A percentile compares a stretch with the other conserved stretches of the same genome.
These are phyloP conservation scores for Chionis minor DNA, from an alignment of 2,113 vertebrate genomes.

Conservation along the genomic window DNA sequence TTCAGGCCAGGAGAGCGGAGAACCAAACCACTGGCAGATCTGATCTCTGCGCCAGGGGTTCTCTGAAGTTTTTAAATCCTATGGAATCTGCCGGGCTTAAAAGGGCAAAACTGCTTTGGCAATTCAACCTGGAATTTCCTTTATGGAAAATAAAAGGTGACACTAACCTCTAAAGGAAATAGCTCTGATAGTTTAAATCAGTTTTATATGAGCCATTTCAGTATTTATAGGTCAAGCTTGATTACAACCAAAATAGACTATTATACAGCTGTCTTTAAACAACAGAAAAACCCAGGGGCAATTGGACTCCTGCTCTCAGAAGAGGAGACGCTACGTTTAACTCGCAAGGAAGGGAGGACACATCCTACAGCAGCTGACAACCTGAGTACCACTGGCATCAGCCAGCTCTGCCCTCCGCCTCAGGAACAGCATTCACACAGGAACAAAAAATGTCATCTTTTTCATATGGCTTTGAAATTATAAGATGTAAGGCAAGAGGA, in stretches of 20 bases:
- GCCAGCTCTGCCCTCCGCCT: not conserved
- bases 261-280: not conserved
- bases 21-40: not conserved
- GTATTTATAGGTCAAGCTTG: constrained; percentile 7
- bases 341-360: not conserved
- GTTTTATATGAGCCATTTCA: not conserved
- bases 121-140: not conserved
- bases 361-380: not conserved
- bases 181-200: not conserved
- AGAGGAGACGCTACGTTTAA: not conserved
- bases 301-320: not conserved
- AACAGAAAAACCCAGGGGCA: not conserved
- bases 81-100: not conserved
- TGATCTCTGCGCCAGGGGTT: not conserved
- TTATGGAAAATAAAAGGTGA: constrained; percentile 19
- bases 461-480: not conserved
- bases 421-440: not conserved
- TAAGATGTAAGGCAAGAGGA: not conserved
- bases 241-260: not conserved
- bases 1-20: not conserved
- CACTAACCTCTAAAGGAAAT: not conserved
- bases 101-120: not conserved
- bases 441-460: accelerated
- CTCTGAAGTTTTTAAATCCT: not conserved
- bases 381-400: not conserved